Evolutionary conservation across 37 sponge, comb jelly and placozoan genomes (phyloP).

Genomic region (Aplysina aerophoba): DNA sequence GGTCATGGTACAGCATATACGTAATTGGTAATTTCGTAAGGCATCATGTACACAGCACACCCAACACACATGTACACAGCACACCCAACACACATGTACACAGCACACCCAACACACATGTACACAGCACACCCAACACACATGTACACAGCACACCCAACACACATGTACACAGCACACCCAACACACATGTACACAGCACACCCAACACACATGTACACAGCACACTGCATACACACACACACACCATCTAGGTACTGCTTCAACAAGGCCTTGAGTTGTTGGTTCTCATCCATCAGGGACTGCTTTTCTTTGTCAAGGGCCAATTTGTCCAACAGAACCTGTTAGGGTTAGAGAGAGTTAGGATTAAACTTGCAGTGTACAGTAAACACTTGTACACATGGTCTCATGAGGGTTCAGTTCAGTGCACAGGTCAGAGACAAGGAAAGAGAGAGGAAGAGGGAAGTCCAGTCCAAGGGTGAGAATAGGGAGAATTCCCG

Average conservation of each 20-base stretch:
- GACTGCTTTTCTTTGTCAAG: conserved; percentile 80
- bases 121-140: too few species aligned
- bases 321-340: conserved; percentile 84
- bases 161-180: not conserved
- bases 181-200: not conserved
- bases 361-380: not conserved
- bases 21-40: too few species aligned
- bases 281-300: conserved; percentile 80
- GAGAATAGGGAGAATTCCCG: too few species aligned
- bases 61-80: too few species aligned
- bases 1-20: too few species aligned
- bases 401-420: too few species aligned
- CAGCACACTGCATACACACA: not conserved
- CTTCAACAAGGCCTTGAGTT: conserved; percentile 84
- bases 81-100: not conserved
- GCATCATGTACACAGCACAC: too few species aligned
- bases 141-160: not conserved
- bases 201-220: not conserved
- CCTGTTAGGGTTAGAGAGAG: conserved; percentile 35
- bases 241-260: conserved; percentile 95
- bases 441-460: too few species aligned
- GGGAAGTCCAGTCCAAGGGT: too few species aligned
- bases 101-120: not conserved
- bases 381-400: too few species aligned
- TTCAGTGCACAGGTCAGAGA: too few species aligned